Conservation (phyloP, 2,113 vertebrate genomes). For the Tyrannus savana region DNA sequence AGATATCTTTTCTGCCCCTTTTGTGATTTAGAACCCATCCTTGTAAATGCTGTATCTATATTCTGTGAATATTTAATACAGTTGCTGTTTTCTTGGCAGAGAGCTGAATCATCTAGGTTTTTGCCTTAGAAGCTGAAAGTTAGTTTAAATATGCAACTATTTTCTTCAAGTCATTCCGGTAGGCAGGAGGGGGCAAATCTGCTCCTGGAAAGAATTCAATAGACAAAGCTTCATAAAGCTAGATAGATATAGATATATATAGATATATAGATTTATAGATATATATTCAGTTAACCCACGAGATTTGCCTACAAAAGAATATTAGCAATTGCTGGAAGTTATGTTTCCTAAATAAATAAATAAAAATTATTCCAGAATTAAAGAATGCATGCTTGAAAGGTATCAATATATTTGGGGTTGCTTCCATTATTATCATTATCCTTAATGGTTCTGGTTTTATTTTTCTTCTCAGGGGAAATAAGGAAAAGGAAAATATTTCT, state of each 20-base stretch:
- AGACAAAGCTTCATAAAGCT: neutral
- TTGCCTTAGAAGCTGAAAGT: neutral
- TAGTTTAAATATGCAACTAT: neutral
- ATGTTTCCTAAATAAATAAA: neutral
- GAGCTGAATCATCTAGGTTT: neutral
- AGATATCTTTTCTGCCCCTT: neutral
- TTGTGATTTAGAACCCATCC: neutral
- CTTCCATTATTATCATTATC: neutral
- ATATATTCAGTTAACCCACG: too few species aligned
- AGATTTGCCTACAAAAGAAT: neutral
- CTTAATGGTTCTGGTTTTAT: rapidly evolving
- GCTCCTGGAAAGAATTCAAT: neutral
- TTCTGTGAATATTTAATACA: neutral
- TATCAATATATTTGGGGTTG: neutral
- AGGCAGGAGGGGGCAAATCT: neutral
- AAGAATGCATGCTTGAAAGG: neutral
- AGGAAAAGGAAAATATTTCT: neutral
- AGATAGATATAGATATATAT: neutral
- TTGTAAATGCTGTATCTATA: neutral
- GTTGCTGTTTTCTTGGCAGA: neutral
- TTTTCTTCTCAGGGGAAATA: neutral
- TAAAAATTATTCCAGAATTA: neutral
- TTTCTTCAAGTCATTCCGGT: neutral
- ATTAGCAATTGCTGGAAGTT: neutral
- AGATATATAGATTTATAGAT: too few species aligned